phyloP scores from a whole-genome alignment of 1,140 invertebrate species.

The Sitobion miscanthi region DNA sequence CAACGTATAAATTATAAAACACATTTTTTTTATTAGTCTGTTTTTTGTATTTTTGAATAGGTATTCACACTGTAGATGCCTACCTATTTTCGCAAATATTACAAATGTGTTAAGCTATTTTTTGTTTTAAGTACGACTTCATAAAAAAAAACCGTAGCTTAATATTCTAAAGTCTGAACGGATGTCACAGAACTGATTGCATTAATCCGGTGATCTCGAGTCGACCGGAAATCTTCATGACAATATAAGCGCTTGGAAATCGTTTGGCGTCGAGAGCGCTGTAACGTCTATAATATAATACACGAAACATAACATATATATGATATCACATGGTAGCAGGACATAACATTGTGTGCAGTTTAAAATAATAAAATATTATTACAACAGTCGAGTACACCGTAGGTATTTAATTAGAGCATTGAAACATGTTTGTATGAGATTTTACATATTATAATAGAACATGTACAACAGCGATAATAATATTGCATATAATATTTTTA shows the following conservation, averaged over 20 bases:
- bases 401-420: background rate
- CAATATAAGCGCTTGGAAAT: background rate
- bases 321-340: background rate
- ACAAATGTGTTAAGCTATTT: background rate
- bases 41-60: background rate
- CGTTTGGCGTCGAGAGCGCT: background rate
- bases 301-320: background rate
- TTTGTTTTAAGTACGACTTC: background rate
- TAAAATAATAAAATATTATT: background rate
- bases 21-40: too few relatives aligned
- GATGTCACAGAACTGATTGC: constrained; percentile 17
- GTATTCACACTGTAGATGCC: background rate
- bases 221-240: constrained; percentile 34
- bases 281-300: background rate
- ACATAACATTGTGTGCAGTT: background rate
- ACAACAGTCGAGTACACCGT: background rate
- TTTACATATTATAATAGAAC: background rate
- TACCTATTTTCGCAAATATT: background rate
- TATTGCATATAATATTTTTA: background rate
- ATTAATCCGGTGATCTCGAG: background rate
- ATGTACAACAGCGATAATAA: background rate
- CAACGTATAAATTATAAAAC: too few relatives aligned
- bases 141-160: background rate
- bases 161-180: background rate
- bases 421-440: background rate